phyloP scores from a whole-genome alignment of 2,888 invertebrate species.

The Oscheius onirici region DNA sequence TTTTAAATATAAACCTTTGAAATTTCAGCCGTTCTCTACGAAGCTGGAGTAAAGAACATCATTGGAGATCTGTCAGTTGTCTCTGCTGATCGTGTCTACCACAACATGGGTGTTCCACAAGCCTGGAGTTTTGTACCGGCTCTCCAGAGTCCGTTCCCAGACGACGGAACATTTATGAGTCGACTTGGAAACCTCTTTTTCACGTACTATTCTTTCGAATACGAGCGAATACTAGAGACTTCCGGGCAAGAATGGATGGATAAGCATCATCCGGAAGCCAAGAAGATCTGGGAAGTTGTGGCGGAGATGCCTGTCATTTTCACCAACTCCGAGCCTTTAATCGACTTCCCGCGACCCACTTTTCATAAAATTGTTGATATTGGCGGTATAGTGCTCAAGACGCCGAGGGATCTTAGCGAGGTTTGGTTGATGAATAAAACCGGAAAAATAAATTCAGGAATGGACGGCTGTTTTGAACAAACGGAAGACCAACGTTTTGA shows the following conservation, averaged over 20 bases:
- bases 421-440: background rate
- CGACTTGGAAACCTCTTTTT: conserved; percentile 1
- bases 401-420: conserved; percentile 1
- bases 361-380: conserved; percentile 19
- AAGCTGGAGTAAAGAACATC: conserved; percentile 23
- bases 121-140: conserved; percentile 27
- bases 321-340: conserved; percentile 22
- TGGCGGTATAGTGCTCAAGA: conserved; percentile 27
- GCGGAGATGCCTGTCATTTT: conserved; percentile 24
- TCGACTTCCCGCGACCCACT: conserved; percentile 29
- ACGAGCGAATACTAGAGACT: conserved; percentile 7
- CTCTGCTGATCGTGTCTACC: background rate
- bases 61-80: conserved; percentile 19
- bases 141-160: background rate
- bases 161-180: conserved; percentile 7
- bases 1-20: no score
- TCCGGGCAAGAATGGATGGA: conserved; percentile 6
- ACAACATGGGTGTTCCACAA: conserved; percentile 9
- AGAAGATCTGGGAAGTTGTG: conserved; percentile 10
- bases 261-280: conserved; percentile 6
- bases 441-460: background rate
- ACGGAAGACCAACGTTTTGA: conserved; percentile 7
- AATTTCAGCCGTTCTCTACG: conserved; percentile 17
- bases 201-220: conserved; percentile 8
- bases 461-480: conserved; percentile 6